phyloP scores from a whole-genome alignment of 2,888 invertebrate species.

The Drosophila borborema region DNA sequence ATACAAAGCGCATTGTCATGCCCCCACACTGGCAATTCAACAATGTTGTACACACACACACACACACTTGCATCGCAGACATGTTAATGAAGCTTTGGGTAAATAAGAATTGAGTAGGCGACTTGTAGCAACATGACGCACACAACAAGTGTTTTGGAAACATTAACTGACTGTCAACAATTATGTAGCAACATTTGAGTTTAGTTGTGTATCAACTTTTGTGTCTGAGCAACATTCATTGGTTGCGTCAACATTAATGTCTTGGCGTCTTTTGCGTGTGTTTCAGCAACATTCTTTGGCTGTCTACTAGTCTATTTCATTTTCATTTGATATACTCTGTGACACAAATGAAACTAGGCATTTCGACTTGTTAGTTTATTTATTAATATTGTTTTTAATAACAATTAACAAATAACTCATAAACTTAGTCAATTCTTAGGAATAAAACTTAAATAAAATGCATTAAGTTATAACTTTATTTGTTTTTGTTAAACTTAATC shows the following conservation, averaged over 20 bases:
- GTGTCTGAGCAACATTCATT: slow-evolving; percentile 31
- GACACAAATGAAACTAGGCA: not conserved
- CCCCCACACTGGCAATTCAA: not conserved
- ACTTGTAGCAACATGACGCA: slow-evolving; percentile 37
- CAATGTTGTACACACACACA: slow-evolving; percentile 29
- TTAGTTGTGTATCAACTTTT: slow-evolving; percentile 16
- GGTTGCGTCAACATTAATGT: not conserved
- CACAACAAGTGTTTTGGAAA: slow-evolving; percentile 70
- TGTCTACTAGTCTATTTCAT: slow-evolving; percentile 17
- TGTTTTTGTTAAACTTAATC: not conserved
- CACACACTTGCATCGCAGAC: slow-evolving; percentile 37
- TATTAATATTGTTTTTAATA: no score
- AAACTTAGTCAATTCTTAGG: no score
- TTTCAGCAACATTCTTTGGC: slow-evolving; percentile 8
- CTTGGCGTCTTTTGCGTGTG: not conserved
- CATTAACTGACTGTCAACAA: slow-evolving; percentile 19
- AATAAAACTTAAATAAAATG: no score
- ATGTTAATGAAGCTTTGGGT: slow-evolving; percentile 70
- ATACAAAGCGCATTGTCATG: slow-evolving; percentile 48
- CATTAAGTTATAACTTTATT: no score
- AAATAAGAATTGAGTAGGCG: slow-evolving; percentile 14
- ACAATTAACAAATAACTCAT: no score
- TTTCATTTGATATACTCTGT: not conserved
- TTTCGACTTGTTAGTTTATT: not conserved
- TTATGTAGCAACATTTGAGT: slow-evolving; percentile 19